Evolutionary conservation across 64 coral and sea anemone species (phyloP).

Genomic region (Porites lutea): DNA sequence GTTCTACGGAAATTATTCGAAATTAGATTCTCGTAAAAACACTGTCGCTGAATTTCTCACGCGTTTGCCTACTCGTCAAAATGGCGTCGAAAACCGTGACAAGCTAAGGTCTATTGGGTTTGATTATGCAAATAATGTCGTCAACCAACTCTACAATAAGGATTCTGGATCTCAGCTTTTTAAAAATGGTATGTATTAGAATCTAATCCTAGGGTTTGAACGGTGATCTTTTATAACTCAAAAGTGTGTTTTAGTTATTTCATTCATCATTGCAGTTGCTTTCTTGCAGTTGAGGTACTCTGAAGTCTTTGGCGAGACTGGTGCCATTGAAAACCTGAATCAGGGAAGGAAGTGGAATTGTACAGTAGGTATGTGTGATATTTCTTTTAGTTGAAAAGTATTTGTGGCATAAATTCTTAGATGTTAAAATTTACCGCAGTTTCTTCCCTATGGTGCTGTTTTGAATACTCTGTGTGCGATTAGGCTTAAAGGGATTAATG

Average conservation of each 20-base stretch:
- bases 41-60: no score
- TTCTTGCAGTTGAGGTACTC: background rate
- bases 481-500: background rate
- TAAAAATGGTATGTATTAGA: background rate
- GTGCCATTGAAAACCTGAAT: background rate
- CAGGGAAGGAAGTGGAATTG: background rate
- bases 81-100: no score
- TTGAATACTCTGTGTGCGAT: background rate
- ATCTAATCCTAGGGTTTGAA: background rate
- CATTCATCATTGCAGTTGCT: background rate
- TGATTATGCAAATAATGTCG: background rate
- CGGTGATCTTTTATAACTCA: no score
- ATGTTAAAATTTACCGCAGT: background rate
- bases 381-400: background rate
- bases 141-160: background rate
- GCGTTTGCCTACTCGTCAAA: no score
- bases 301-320: background rate
- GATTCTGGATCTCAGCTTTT: background rate
- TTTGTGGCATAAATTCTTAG: background rate
- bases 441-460: background rate
- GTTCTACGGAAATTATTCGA: no score
- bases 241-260: background rate
- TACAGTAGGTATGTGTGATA: background rate
- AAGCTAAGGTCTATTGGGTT: no score
- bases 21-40: no score